A percentile compares a stretch with the other conserved stretches of the same genome.
Evolutionary conservation across 2,888 invertebrate genomes (phyloP).

Genomic region (Spodoptera littoralis): DNA sequence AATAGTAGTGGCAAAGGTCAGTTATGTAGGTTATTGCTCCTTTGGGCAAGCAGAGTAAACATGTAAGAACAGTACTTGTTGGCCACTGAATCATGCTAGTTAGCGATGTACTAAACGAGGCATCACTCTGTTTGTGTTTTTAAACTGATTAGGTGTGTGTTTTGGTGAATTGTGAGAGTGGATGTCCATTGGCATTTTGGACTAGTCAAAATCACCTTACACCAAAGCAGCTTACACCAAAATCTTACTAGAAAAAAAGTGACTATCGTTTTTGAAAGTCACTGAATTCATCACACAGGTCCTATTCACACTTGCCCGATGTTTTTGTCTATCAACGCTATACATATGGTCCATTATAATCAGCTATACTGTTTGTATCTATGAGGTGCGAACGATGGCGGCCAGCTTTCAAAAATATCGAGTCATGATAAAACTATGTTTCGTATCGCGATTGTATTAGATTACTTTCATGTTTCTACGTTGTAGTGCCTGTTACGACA

Average conservation of each 20-base stretch:
- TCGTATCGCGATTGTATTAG: constrained; percentile 2
- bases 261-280: no score
- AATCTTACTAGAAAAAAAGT: no score
- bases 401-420: constrained; percentile 19
- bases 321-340: constrained; percentile 29
- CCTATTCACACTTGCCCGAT: no score
- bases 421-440: constrained; percentile 10
- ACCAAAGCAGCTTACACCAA: no score
- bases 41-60: constrained; percentile 49
- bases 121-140: constrained; percentile 7
- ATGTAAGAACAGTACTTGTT: constrained; percentile 23
- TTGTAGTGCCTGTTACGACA: not conserved
- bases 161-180: no score
- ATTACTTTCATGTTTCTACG: constrained; percentile 5
- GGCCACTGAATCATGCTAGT: constrained; percentile 49
- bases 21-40: constrained; percentile 63
- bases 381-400: constrained; percentile 22
- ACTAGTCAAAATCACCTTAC: no score
- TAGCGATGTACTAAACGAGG: constrained; percentile 43
- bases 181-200: no score
- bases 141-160: not conserved
- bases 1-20: constrained; percentile 59
- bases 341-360: not conserved
- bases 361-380: constrained; percentile 15
- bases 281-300: no score